Evolutionary conservation across 2,113 vertebrate genomes (phyloP).

Genomic region (Turdus rufiventris): DNA sequence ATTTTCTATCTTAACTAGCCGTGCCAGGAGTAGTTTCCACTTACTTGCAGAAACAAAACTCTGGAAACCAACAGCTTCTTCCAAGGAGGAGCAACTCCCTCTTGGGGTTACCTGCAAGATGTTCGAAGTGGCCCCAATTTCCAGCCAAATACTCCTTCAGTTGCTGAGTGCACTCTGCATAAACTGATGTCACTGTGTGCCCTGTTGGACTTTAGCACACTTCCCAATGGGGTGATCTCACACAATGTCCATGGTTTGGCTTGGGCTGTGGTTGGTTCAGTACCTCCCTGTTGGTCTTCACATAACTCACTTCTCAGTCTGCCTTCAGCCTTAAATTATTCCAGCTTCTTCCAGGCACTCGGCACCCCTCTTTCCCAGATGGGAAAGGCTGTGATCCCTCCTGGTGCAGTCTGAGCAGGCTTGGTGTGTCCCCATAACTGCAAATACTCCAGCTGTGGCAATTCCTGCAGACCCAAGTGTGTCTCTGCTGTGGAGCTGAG

Average conservation of each 20-base stretch:
- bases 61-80: background rate
- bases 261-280: background rate
- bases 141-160: background rate
- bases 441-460: background rate
- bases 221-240: background rate
- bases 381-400: background rate
- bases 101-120: background rate
- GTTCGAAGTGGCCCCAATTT: background rate
- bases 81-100: background rate
- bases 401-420: background rate
- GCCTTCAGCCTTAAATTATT: background rate
- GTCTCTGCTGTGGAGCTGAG: background rate
- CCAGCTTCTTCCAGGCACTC: background rate
- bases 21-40: background rate
- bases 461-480: rapidly evolving
- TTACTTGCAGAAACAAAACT: background rate
- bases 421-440: rapidly evolving
- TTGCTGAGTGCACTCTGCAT: background rate
- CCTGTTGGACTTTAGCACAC: background rate
- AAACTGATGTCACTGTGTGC: background rate
- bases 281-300: background rate
- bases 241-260: rapidly evolving
- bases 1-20: background rate
- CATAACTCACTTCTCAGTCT: background rate
- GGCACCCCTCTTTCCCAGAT: background rate